Conservation (phyloP, 2,888 invertebrate genomes). For the Trimorus sp. region DNA sequence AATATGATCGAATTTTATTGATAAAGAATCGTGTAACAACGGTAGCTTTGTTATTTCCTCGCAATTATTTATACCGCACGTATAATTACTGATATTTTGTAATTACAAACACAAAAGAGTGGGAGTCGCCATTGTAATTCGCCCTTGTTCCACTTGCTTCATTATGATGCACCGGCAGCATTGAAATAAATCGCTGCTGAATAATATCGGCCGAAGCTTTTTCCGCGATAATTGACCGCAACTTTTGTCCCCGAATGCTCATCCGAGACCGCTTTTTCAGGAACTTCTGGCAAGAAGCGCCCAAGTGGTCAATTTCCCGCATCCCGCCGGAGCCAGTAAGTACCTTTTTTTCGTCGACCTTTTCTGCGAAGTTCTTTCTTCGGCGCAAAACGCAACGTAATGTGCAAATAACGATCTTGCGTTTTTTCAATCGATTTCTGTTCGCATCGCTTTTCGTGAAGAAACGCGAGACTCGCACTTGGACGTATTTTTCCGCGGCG, state of each 20-base stretch:
- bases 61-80: constrained; percentile 32
- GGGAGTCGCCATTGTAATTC: constrained; percentile 43
- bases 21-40: too few relatives aligned
- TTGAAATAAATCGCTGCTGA: constrained; percentile 46
- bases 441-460: neutral
- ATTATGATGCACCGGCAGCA: constrained; percentile 48
- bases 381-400: too few relatives aligned
- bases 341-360: neutral
- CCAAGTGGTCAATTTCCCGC: constrained; percentile 22
- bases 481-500: constrained; percentile 29
- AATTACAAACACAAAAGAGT: constrained; percentile 53
- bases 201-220: constrained; percentile 34
- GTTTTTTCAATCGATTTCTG: too few relatives aligned
- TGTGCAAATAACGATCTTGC: too few relatives aligned
- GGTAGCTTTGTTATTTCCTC: constrained; percentile 10
- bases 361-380: too few relatives aligned
- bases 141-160: constrained; percentile 60
- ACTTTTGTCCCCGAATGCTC: too few relatives aligned
- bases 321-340: constrained; percentile 26
- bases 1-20: too few relatives aligned
- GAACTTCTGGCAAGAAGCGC: constrained; percentile 38
- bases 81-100: constrained; percentile 48
- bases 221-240: neutral
- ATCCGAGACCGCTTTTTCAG: constrained; percentile 9
- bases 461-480: constrained; percentile 20